These are phyloP conservation scores for Lanistes nyassanus DNA, from an alignment of 1,140 invertebrate genomes.

Conservation along the genomic window DNA sequence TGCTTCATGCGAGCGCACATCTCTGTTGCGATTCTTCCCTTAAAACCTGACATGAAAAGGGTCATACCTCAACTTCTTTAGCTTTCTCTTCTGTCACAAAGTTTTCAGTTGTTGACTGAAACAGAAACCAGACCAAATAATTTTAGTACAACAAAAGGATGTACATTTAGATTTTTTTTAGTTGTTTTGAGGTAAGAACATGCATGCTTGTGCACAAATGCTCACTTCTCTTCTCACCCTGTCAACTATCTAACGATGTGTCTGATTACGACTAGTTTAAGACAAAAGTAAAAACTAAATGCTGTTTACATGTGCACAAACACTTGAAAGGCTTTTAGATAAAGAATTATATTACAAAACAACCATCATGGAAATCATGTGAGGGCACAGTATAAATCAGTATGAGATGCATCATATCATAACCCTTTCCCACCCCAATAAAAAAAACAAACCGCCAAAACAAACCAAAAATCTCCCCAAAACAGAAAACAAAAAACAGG, in stretches of 20 bases:
- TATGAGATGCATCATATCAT: no score
- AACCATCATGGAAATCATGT: no score
- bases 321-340: background rate
- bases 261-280: no score
- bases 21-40: background rate
- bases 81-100: conserved; percentile 85
- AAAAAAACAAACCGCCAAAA: background rate
- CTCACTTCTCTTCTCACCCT: no score
- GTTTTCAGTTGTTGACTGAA: conserved; percentile 83
- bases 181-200: background rate
- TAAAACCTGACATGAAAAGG: no score
- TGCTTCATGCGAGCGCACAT: background rate
- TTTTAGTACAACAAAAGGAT: no score
- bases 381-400: background rate
- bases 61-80: conserved; percentile 79
- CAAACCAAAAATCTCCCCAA: background rate
- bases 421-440: no score
- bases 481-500: background rate
- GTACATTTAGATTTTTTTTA: background rate
- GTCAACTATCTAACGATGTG: no score
- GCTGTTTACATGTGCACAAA: no score
- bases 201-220: background rate
- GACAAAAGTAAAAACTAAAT: no score
- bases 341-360: background rate
- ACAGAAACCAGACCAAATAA: conserved; percentile 27